Conservation (phyloP, 1,140 invertebrate genomes). For the Hyles euphorbiae region DNA sequence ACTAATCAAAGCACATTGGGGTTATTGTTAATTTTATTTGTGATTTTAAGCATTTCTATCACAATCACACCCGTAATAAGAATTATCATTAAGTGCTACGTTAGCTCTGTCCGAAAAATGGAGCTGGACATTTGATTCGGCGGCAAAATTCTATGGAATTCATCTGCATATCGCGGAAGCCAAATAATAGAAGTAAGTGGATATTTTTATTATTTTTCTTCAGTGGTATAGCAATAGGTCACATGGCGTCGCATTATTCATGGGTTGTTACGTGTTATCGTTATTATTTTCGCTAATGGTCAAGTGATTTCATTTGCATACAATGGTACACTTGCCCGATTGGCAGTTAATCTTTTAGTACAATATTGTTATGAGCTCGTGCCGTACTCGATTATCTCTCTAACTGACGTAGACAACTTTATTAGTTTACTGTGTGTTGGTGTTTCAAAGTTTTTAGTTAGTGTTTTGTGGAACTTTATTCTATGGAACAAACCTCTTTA, state of each 20-base stretch:
- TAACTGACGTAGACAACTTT: constrained; percentile 3
- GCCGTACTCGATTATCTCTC: constrained; percentile 19
- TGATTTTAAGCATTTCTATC: constrained; percentile 24
- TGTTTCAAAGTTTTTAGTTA: constrained; percentile 9
- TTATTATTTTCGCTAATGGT: constrained; percentile 59
- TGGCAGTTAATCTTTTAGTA: constrained; percentile 24
- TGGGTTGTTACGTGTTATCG: constrained; percentile 39
- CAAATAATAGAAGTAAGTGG: constrained; percentile 56
- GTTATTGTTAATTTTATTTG: constrained; percentile 38
- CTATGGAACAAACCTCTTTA: constrained; percentile 33
- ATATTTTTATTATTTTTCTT: constrained; percentile 36
- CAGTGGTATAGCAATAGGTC: constrained; percentile 33
- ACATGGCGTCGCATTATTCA: constrained; percentile 33
- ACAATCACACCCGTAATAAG: constrained; percentile 4
- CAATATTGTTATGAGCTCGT: constrained; percentile 18
- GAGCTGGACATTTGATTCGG: constrained; percentile 38
- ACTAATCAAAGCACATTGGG: constrained; percentile 49
- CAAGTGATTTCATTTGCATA: constrained; percentile 62
- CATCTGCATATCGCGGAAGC: constrained; percentile 38
- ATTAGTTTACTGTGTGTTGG: constrained; percentile 5
- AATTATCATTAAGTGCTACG: constrained; percentile 18
- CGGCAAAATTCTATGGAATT: constrained; percentile 58
- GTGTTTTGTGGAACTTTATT: constrained; percentile 13
- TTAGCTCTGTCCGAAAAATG: constrained; percentile 30
- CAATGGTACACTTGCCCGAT: constrained; percentile 53